A percentile compares a stretch with the other conserved stretches of the same genome.
These are phyloP conservation scores for Phlogophora meticulosa DNA, from an alignment of 2,888 invertebrate species.

Conservation along the genomic window DNA sequence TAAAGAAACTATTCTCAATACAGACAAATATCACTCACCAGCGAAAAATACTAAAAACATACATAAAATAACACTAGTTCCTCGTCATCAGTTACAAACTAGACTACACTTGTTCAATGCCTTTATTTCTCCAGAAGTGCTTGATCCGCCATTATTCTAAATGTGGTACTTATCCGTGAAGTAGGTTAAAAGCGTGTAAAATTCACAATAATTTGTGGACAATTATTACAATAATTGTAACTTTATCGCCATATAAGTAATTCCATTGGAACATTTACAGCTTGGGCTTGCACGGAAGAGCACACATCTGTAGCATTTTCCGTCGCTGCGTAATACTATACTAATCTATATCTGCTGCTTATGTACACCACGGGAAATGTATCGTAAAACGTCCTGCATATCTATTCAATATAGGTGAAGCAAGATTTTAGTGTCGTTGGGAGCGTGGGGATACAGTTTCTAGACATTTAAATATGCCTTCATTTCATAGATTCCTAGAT, in stretches of 20 bases:
- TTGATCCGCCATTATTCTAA: too few relatives aligned
- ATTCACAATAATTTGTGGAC: constrained; percentile 23
- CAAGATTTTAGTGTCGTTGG: neutral
- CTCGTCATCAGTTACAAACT: too few relatives aligned
- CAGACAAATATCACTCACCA: too few relatives aligned
- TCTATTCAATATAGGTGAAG: constrained; percentile 5
- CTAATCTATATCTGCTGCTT: neutral
- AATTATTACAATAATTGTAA: constrained; percentile 10
- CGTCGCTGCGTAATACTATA: constrained; percentile 27
- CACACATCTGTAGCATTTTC: constrained; percentile 38
- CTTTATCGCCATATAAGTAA: constrained; percentile 48
- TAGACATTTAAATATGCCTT: neutral
- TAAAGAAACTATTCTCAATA: too few relatives aligned
- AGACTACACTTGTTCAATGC: too few relatives aligned
- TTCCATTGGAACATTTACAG: constrained; percentile 46
- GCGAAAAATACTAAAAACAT: too few relatives aligned
- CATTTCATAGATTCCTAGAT: neutral
- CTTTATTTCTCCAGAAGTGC: too few relatives aligned
- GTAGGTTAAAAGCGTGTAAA: constrained; percentile 10
- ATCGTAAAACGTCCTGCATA: constrained; percentile 6
- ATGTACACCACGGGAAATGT: constrained; percentile 3
- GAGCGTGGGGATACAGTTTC: neutral
- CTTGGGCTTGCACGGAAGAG: constrained; percentile 27
- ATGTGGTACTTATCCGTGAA: neutral
- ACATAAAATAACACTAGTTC: too few relatives aligned